Conservation (phyloP, 2,888 invertebrate genomes). For the Blastobasis adustella region DNA sequence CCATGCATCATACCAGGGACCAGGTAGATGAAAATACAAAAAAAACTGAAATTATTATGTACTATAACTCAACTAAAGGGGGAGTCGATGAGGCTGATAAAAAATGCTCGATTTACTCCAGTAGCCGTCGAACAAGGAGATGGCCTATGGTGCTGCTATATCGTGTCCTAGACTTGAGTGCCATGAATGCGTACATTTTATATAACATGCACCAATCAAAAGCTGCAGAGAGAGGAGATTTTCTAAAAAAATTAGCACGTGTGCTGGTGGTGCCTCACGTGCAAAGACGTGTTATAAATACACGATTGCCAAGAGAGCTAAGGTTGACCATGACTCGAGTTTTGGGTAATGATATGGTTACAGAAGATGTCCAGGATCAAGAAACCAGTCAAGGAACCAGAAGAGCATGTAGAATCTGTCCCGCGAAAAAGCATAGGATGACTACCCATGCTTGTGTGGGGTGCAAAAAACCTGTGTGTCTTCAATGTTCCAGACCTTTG, state of each 20-base stretch:
- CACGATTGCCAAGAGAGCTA: neutral
- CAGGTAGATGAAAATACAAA: constrained; percentile 6
- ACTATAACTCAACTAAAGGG: constrained; percentile 14
- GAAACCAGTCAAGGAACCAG: no score
- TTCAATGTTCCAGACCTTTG: no score
- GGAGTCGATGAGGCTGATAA: constrained; percentile 14
- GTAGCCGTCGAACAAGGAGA: constrained; percentile 7
- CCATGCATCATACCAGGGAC: constrained; percentile 9
- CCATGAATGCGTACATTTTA: constrained; percentile 5
- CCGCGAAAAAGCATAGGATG: no score
- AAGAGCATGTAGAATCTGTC: no score
- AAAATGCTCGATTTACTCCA: constrained; percentile 9
- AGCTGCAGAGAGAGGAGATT: neutral
- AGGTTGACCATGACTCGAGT: neutral
- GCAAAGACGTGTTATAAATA: neutral
- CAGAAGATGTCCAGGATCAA: no score
- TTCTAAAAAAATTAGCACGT: neutral
- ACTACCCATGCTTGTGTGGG: no score
- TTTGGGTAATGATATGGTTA: neutral
- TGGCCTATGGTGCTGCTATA: constrained; percentile 10
- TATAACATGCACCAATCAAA: neutral
- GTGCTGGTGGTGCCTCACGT: neutral
- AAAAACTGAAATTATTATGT: constrained; percentile 11
- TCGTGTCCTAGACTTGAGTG: constrained; percentile 7
- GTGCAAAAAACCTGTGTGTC: no score